Evolutionary conservation across 2,113 vertebrate species (phyloP).

Genomic region (Nannospalax galili): DNA sequence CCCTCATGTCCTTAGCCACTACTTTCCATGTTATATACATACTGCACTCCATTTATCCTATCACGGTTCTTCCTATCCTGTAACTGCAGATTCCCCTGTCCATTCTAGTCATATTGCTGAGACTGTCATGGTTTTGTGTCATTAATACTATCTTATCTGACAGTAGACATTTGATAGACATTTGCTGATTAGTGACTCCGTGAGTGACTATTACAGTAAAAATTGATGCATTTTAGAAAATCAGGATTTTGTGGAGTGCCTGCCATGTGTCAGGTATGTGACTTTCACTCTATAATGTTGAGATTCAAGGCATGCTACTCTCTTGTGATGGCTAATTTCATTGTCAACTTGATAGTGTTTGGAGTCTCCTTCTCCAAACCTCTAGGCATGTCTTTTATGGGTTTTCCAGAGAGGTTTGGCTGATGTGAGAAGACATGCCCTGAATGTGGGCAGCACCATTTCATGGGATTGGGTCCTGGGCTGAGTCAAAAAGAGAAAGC

Average conservation of each 20-base stretch:
- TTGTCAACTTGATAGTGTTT: background rate
- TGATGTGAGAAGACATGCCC: background rate
- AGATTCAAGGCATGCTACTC: background rate
- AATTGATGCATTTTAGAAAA: background rate
- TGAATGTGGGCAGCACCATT: background rate
- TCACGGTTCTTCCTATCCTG: background rate
- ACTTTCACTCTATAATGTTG: background rate
- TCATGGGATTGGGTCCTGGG: background rate
- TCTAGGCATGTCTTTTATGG: background rate
- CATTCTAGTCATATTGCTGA: background rate
- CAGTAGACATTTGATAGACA: background rate
- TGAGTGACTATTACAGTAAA: background rate
- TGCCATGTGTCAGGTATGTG: background rate
- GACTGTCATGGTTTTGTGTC: background rate
- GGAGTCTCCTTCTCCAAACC: background rate
- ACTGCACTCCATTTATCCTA: background rate
- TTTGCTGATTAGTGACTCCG: background rate
- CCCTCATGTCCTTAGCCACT: background rate
- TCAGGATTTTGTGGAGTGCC: background rate
- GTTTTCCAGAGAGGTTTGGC: background rate
- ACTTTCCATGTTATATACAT: background rate
- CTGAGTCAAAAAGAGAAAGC: background rate
- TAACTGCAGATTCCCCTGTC: background rate
- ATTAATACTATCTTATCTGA: background rate
- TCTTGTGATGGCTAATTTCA: background rate